Evolutionary conservation across 2,888 invertebrate species (phyloP).

Genomic region (Monoplex corrugatus): DNA sequence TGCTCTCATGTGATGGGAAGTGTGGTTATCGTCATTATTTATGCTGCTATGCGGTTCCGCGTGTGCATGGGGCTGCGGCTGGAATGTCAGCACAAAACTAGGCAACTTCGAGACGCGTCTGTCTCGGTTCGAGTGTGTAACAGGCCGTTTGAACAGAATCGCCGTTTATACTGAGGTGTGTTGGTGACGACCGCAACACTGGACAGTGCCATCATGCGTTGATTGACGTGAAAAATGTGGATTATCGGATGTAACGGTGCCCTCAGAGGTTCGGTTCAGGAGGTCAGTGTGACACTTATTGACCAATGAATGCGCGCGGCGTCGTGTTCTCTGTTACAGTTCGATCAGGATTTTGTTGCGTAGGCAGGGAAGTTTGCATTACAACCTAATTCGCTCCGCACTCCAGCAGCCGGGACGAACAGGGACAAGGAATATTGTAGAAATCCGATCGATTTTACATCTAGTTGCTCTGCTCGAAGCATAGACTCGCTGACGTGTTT

Average conservation of each 20-base stretch:
- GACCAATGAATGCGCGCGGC: constrained; percentile 46
- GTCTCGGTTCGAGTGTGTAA: background rate
- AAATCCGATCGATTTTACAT: background rate
- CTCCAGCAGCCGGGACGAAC: background rate
- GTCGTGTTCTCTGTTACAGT: constrained; percentile 18
- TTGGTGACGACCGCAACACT: background rate
- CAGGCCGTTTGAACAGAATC: background rate
- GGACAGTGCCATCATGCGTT: background rate
- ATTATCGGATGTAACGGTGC: constrained; percentile 38
- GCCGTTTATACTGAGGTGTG: background rate
- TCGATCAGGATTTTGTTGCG: constrained; percentile 41
- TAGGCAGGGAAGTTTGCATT: background rate
- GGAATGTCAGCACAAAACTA: constrained; percentile 31
- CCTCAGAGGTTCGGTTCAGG: constrained; percentile 25
- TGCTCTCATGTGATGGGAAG: background rate
- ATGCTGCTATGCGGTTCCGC: constrained; percentile 19
- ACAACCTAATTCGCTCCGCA: constrained; percentile 12
- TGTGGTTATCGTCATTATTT: background rate
- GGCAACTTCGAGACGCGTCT: background rate
- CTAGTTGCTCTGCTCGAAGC: too few species aligned
- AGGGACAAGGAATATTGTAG: background rate
- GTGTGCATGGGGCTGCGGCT: constrained; percentile 19
- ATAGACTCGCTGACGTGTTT: too few species aligned
- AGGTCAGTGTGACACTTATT: constrained; percentile 53
- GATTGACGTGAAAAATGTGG: background rate